phyloP scores from a whole-genome alignment of 2,888 invertebrate genomes.

The Chalcosyrphus nemorum region DNA sequence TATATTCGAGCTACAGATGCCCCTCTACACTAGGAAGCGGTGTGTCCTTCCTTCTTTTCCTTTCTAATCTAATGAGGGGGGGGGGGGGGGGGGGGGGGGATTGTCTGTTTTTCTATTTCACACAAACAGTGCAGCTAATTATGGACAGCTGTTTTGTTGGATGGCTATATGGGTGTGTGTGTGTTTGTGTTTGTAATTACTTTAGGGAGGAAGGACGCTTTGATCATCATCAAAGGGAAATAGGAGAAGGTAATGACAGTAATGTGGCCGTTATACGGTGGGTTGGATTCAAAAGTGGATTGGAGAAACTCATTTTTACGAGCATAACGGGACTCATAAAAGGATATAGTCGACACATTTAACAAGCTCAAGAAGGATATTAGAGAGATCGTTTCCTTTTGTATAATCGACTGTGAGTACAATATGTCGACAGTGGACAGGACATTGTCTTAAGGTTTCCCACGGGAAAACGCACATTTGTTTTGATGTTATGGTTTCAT shows the following conservation, averaged over 20 bases:
- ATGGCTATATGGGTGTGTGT: background rate
- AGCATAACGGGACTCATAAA: conserved; percentile 27
- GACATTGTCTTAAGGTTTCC: background rate
- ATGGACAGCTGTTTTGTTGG: conserved; percentile 35
- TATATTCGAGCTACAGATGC: conserved; percentile 41
- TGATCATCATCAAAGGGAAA: conserved; percentile 46
- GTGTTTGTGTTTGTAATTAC: conserved; percentile 32
- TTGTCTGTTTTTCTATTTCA: conserved; percentile 24
- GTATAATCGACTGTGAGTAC: conserved; percentile 5
- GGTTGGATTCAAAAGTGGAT: conserved; percentile 10
- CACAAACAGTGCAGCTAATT: conserved; percentile 52
- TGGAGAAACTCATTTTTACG: conserved; percentile 10
- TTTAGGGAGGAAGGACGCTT: conserved; percentile 32
- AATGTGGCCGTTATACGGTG: conserved; percentile 24
- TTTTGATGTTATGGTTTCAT: background rate
- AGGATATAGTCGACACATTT: conserved; percentile 29
- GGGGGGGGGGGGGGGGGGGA: background rate
- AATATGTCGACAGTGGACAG: conserved; percentile 3
- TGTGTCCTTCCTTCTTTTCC: background rate
- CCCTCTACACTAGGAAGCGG: background rate
- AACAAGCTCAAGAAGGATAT: conserved; percentile 6
- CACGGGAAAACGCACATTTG: background rate
- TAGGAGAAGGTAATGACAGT: conserved; percentile 30
- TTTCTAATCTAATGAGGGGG: conserved; percentile 1
- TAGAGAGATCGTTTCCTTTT: background rate